Base-by-base conservation (phyloP, 2,797 vertebrate species). In the Gallinago stenura region DNA sequence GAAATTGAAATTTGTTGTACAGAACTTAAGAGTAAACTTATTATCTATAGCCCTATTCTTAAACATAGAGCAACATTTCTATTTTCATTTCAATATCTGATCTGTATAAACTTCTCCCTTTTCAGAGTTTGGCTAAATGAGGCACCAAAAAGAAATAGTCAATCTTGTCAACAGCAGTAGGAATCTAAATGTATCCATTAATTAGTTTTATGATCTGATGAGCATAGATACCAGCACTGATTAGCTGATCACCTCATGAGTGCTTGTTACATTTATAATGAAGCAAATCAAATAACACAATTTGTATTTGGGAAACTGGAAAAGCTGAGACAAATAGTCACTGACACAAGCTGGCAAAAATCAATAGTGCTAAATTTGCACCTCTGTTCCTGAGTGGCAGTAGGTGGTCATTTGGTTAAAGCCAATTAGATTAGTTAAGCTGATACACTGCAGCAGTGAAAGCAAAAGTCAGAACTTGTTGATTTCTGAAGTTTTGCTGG, bases 141-240 rank as follows among this genome's bases (percentile, higher is more conserved):
- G 28, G 54, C 53, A 92, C 17, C 70, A 51, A 92, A 95, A 71
- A 83, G 65, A 95, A 81, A 71, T 0, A 75, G 73, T 77, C 69
- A 84, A 61, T 87, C 65, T 60, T 82, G 28, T 54, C 86, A 96
- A 94, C 64, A 83, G 76, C 14, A 39, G 18, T 76, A 79, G 84
- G 62, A 97, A 97, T 48, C 46, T 90, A 96, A 90, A 90, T 35
- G 45, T 37, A 93, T 70, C 31, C 53, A 83, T 72, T 81, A 83
- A 97, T 94, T 96, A 96, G 51, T 94, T 97, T 97, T 94, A 92
- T 92, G 73, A 77, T 43, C 81, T 95, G 82, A 96, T 90, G 90
- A 96, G 87, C 61, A 90, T 45, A 30, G 33, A 70, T 95, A 91
- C 62, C 70, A 37, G 41, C 82, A 90, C 91, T 93, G 93, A 87